A percentile compares a stretch with the other conserved stretches of the same genome.
Conservation (phyloP, 2,797 vertebrate species). For the Uromys caudimaculatus region DNA sequence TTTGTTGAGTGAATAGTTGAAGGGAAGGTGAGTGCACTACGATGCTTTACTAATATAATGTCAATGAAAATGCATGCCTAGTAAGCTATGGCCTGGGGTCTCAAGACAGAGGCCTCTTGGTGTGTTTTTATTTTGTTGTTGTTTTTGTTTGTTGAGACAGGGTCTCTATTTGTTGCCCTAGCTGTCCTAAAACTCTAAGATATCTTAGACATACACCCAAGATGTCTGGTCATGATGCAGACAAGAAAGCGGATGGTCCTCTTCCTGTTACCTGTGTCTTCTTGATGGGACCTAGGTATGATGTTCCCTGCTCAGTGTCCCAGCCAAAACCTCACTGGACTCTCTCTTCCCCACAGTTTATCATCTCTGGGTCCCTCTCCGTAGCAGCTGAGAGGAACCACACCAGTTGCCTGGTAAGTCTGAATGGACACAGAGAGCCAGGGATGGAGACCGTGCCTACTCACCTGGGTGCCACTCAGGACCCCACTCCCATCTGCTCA, state of each 20-base stretch:
- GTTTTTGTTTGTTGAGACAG: not conserved
- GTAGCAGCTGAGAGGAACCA: slow-evolving; percentile 85
- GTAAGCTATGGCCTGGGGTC: not conserved
- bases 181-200: not conserved
- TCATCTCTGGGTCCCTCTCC: slow-evolving; percentile 86
- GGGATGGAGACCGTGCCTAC: accelerated
- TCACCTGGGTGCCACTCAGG: not conserved
- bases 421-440: not conserved
- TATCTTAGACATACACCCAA: not conserved
- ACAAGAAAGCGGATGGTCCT: not conserved
- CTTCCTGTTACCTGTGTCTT: not conserved
- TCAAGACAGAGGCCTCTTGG: not conserved
- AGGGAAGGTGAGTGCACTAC: not conserved
- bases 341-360: slow-evolving; percentile 79
- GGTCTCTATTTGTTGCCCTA: not conserved
- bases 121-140: not conserved
- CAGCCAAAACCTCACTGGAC: not conserved
- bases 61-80: not conserved
- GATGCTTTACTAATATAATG: not conserved
- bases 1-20: not conserved
- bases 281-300: not conserved
- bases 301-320: not conserved
- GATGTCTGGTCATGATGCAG: not conserved
- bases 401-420: slow-evolving; percentile 84
- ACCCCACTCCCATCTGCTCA: not conserved